These are phyloP conservation scores for Tenthredo mesomela DNA, from an alignment of 2,888 invertebrate species.

Conservation along the genomic window DNA sequence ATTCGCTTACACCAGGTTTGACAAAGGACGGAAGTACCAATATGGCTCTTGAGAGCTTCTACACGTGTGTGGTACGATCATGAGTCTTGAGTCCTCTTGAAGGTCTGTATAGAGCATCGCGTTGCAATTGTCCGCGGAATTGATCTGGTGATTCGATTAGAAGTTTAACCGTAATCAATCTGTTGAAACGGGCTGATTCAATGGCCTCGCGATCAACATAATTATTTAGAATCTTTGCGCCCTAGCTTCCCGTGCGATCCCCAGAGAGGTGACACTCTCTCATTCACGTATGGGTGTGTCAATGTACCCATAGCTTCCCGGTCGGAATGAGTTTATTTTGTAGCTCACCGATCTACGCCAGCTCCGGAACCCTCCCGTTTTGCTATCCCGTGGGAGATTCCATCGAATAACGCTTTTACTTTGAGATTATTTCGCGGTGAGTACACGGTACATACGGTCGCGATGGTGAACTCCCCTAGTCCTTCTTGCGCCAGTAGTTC, in stretches of 20 bases:
- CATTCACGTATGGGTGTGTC: slow-evolving; percentile 2
- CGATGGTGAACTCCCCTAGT: slow-evolving; percentile 31
- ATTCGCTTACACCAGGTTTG: background rate
- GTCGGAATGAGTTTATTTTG: slow-evolving; percentile 51
- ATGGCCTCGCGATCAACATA: slow-evolving; percentile 25
- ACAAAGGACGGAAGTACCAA: background rate
- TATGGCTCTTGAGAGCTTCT: background rate
- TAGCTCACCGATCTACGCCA: slow-evolving; percentile 38
- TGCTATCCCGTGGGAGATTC: slow-evolving; percentile 44
- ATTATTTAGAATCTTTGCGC: slow-evolving; percentile 43
- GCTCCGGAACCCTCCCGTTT: slow-evolving; percentile 34
- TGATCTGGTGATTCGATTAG: slow-evolving; percentile 1
- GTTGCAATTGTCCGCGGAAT: background rate
- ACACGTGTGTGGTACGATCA: background rate
- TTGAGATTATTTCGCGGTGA: slow-evolving; percentile 54
- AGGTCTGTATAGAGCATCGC: background rate
- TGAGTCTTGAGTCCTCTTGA: background rate
- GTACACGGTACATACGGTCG: slow-evolving; percentile 46
- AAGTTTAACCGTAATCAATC: slow-evolving; percentile 28
- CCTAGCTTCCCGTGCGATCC: background rate
- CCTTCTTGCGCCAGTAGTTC: slow-evolving; percentile 9
- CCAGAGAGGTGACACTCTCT: slow-evolving; percentile 23
- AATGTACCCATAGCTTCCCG: background rate
- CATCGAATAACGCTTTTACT: slow-evolving; percentile 55
- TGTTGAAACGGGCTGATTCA: slow-evolving; percentile 18